Evolutionary conservation across 2,888 invertebrate species (phyloP).

Genomic region (Conchocele bisecta): DNA sequence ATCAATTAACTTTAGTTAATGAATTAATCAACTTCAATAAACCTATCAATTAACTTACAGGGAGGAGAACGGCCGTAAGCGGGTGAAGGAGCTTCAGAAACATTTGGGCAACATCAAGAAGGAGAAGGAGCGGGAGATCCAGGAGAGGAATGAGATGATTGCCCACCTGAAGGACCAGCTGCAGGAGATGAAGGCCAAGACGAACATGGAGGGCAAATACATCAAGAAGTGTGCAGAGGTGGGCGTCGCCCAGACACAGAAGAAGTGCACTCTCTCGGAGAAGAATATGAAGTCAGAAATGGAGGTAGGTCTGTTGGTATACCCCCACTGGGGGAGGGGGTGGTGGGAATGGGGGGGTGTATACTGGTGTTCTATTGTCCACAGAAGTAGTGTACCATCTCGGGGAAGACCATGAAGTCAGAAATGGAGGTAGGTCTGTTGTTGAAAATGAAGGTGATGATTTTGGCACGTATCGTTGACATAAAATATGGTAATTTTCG

Average conservation of each 20-base stretch:
- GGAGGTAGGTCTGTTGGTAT: conserved; percentile 64
- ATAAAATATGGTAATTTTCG: not conserved
- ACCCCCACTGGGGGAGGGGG: not conserved
- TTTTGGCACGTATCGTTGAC: too few species aligned
- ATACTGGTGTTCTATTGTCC: too few species aligned
- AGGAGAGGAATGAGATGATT: conserved; percentile 82
- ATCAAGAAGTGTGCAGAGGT: conserved; percentile 82
- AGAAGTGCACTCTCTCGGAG: conserved; percentile 75
- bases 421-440: conserved; percentile 73
- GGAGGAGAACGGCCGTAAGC: conserved; percentile 80
- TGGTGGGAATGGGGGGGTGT: too few species aligned
- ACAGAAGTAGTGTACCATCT: conserved; percentile 77
- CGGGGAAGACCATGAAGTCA: conserved; percentile 76
- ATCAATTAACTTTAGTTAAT: too few species aligned
- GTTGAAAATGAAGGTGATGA: too few species aligned
- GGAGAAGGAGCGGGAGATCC: conserved; percentile 80
- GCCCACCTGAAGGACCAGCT: conserved; percentile 80
- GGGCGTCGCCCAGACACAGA: conserved; percentile 81
- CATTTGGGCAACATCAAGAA: conserved; percentile 79
- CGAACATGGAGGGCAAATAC: conserved; percentile 83
- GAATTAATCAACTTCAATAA: not conserved
- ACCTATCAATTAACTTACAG: conserved; percentile 65
- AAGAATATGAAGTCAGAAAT: conserved; percentile 77
- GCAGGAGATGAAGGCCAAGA: conserved; percentile 82
- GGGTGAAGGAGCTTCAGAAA: conserved; percentile 76